These are phyloP conservation scores for Drosophila grimshawi DNA, from an alignment of 1,140 invertebrate genomes.

Conservation along the genomic window DNA sequence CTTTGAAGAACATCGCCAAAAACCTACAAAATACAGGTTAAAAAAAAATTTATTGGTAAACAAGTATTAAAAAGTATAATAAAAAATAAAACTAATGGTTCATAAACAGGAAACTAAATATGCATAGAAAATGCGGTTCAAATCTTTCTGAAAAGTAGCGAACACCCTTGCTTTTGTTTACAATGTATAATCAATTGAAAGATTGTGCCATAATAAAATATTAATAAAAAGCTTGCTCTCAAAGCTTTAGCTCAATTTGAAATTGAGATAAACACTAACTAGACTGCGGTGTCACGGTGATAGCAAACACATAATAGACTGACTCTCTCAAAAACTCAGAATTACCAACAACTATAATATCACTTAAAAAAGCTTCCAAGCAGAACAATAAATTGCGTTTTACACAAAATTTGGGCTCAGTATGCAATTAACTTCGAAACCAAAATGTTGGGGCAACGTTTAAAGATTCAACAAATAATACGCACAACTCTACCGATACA, in stretches of 20 bases:
- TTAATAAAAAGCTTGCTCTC: background rate
- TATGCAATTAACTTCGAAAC: background rate
- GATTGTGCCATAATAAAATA: too few species aligned
- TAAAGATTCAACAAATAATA: constrained; percentile 26
- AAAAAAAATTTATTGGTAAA: too few species aligned
- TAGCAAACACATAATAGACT: background rate
- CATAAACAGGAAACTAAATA: too few species aligned
- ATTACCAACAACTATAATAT: background rate
- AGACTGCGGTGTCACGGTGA: constrained; percentile 14
- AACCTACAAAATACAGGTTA: too few species aligned
- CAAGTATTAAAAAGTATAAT: too few species aligned
- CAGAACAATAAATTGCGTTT: constrained; percentile 9
- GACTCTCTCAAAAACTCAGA: background rate
- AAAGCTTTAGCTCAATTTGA: constrained; percentile 17
- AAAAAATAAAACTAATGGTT: too few species aligned
- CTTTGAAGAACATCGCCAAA: too few species aligned
- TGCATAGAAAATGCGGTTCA: too few species aligned
- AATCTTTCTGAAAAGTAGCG: too few species aligned
- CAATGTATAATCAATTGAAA: too few species aligned
- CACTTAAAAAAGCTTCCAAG: constrained; percentile 19
- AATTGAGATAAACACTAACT: background rate
- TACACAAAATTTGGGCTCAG: constrained; percentile 8
- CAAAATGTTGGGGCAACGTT: constrained; percentile 30
- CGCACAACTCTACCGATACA: constrained; percentile 3
- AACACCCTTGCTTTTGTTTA: too few species aligned